Evolutionary conservation across 1,140 invertebrate species (phyloP), one percentile per base, ranked within the genome.

Genomic region (Periplaneta americana): DNA sequence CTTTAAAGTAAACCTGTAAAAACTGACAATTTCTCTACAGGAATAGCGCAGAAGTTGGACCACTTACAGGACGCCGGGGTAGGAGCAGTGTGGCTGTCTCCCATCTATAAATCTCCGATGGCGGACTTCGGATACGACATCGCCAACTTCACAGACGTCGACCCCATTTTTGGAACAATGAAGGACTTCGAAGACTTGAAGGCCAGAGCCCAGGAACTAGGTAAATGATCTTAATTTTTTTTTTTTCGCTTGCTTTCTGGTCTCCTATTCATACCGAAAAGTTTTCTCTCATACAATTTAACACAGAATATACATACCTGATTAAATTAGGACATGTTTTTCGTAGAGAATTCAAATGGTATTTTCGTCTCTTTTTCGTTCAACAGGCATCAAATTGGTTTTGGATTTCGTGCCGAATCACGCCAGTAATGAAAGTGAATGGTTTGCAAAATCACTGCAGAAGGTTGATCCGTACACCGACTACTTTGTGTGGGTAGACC

Each of bases 391-490:
- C 80, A 89, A 89, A 84, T 35, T 92, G 6, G 89, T 94, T 78
- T 86, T 94, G 82, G 93, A 95, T 86, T 92, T 94, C 82, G 91
- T 94, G 35, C 93, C 93, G 36, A 94, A 94, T 86, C 92, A 94
- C 84, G 91, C 92, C 22, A 94, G 93, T 83, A 92, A 94, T 84
- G 89, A 94, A 84, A 93, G 93, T 85, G 88, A 91, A 77, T 95
- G 94, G 94, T 95, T 95, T 85, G 84, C 90, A 74, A 89, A 91
- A 78, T 94, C 93, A 34, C 85, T 90, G 13, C 88, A 88, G 39
- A 88, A 87, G 18, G 86, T 91, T n/a, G 86, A 87, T 3, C 87
- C 87, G 0, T 95, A 91, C 83, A 88, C 86, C 9, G 89, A 93
- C 84, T 96, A 92, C 85, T 96, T 95, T 85, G 88, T 95, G 48